These are phyloP conservation scores for Orthonyx spaldingii DNA, from an alignment of 2,113 vertebrate genomes.

Conservation along the genomic window DNA sequence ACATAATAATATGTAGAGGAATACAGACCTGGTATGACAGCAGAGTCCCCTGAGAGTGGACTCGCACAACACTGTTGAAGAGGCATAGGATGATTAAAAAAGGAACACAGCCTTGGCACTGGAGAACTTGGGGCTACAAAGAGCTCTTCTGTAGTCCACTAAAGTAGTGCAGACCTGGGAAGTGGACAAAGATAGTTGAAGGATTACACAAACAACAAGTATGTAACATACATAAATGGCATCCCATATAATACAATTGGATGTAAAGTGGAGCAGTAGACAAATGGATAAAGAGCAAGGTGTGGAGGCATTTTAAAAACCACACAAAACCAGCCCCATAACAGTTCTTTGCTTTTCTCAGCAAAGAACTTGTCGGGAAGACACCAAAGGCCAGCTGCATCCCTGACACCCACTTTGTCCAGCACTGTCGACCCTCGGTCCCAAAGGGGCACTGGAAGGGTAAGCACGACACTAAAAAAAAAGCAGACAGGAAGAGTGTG, in stretches of 20 bases:
- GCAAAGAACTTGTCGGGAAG: background rate
- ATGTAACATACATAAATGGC: background rate
- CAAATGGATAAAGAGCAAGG: background rate
- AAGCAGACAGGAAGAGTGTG: background rate
- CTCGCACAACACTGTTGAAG: background rate
- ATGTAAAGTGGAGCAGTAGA: background rate
- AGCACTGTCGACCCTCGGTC: fast-evolving
- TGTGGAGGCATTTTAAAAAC: background rate
- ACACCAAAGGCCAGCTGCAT: fast-evolving
- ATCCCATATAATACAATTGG: background rate
- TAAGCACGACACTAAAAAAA: background rate
- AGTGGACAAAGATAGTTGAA: background rate
- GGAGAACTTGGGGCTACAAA: background rate
- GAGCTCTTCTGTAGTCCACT: background rate
- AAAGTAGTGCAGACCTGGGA: background rate
- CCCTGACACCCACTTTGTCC: fast-evolving
- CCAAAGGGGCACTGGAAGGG: background rate
- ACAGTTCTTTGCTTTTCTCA: background rate
- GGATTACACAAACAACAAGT: background rate
- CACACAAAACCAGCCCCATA: background rate
- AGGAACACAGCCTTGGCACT: background rate
- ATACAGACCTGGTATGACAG: background rate
- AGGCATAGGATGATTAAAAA: background rate
- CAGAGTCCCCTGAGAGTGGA: background rate
- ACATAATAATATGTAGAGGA: background rate